Conservation (phyloP, 2,113 vertebrate genomes). For the Alexandromys fortis region DNA sequence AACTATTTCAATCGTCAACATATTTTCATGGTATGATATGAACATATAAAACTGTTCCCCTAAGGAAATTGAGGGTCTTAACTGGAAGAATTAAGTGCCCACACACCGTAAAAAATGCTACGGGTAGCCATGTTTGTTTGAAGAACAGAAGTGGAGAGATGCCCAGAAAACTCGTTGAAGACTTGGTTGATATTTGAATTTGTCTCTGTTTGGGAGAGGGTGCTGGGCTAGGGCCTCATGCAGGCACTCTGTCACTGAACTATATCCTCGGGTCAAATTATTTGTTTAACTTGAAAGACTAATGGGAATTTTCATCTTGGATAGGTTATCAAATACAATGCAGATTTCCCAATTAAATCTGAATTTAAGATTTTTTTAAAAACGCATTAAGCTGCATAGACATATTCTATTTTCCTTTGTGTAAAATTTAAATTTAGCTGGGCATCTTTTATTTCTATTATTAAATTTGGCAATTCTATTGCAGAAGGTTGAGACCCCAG, state of each 20-base stretch:
- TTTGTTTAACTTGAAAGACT: constrained; percentile 36
- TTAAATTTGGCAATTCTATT: constrained; percentile 44
- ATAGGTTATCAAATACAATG: constrained; percentile 3
- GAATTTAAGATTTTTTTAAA: constrained; percentile 27
- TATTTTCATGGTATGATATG: constrained; percentile 42
- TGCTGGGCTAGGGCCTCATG: too few species aligned
- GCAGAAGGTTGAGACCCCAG: background rate
- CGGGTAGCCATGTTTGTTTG: background rate
- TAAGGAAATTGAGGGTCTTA: background rate
- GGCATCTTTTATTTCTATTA: constrained; percentile 41
- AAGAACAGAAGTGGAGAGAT: constrained; percentile 37
- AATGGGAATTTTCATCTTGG: constrained; percentile 35
- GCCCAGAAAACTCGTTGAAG: background rate
- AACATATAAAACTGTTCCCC: background rate
- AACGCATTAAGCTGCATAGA: background rate
- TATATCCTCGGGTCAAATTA: background rate
- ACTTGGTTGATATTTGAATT: constrained; percentile 34
- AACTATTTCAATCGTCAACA: constrained; percentile 41
- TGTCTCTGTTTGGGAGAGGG: background rate
- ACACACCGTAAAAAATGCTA: background rate
- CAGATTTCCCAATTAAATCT: constrained; percentile 41
- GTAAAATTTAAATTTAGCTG: constrained; percentile 55
- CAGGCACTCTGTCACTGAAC: too few species aligned
- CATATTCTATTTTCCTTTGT: constrained; percentile 41
- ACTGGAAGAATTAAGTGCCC: background rate